A percentile compares a stretch with the other conserved stretches of the same genome.
Evolutionary conservation across 2,888 invertebrate species (phyloP).

Genomic region (Danaus chrysippus): DNA sequence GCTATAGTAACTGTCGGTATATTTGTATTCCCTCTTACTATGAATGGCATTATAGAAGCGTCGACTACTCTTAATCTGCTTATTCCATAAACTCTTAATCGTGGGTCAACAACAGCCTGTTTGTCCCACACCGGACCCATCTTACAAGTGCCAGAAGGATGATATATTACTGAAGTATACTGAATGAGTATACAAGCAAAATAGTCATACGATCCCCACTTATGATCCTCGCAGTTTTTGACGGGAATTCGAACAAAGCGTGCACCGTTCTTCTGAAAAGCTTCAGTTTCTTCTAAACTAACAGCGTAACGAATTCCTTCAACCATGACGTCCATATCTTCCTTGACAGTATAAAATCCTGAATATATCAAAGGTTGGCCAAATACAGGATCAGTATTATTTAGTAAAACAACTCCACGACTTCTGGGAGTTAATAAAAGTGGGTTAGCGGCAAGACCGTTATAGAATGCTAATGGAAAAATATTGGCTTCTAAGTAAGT

Average conservation of each 20-base stretch:
- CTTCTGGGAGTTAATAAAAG: constrained; percentile 82
- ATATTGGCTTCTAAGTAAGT: constrained; percentile 66
- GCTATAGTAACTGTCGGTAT: constrained; percentile 92
- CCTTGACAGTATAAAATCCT: constrained; percentile 81
- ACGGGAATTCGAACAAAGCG: constrained; percentile 75
- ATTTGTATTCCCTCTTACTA: constrained; percentile 87
- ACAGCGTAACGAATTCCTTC: constrained; percentile 80
- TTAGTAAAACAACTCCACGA: constrained; percentile 81
- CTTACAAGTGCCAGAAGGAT: constrained; percentile 85
- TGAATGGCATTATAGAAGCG: constrained; percentile 82
- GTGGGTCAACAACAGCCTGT: constrained; percentile 82
- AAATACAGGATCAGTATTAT: constrained; percentile 83
- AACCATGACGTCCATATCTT: constrained; percentile 81
- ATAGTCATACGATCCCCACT: constrained; percentile 82
- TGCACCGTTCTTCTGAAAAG: constrained; percentile 79
- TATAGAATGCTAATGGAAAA: constrained; percentile 81
- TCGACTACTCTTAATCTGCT: constrained; percentile 82
- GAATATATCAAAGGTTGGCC: constrained; percentile 87
- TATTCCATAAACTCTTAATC: constrained; percentile 81
- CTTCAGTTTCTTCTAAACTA: constrained; percentile 79
- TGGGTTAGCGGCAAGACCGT: constrained; percentile 80
- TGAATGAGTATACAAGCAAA: constrained; percentile 82
- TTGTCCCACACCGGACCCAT: constrained; percentile 83
- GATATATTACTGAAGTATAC: constrained; percentile 85
- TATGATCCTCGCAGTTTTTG: constrained; percentile 75